Conservation (phyloP, 2,888 invertebrate species). For the Odiellus spinosus region DNA sequence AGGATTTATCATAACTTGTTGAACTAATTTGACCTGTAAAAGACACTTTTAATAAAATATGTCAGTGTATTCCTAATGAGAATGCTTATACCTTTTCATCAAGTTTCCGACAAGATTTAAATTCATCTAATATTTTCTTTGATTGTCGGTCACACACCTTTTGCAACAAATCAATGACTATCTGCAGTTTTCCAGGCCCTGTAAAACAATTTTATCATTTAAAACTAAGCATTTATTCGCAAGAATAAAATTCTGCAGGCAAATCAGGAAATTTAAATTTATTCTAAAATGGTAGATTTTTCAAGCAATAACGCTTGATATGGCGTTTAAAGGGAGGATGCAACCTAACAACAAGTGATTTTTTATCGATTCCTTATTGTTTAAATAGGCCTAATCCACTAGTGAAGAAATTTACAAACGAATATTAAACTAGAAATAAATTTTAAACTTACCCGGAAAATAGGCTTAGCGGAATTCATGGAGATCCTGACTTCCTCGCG, state of each 20-base stretch:
- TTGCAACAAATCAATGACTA: constrained; percentile 54
- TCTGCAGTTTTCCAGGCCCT: constrained; percentile 52
- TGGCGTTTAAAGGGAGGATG: no score
- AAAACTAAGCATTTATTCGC: not conserved
- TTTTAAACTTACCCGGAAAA: no score
- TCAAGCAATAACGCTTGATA: no score
- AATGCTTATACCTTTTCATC: constrained; percentile 43
- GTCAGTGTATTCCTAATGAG: constrained; percentile 23
- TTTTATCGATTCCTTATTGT: no score
- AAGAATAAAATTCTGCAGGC: constrained; percentile 1
- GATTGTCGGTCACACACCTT: constrained; percentile 56
- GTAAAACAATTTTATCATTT: constrained; percentile 10
- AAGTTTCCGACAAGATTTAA: constrained; percentile 48
- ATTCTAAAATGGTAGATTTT: constrained; percentile 4
- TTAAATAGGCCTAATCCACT: no score
- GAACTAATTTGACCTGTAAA: constrained; percentile 7
- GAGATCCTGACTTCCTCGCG: no score
- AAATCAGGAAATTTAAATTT: not conserved
- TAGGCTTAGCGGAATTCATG: no score
- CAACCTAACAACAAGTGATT: no score
- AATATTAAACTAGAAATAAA: no score
- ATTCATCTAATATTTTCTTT: constrained; percentile 47
- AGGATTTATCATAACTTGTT: constrained; percentile 11
- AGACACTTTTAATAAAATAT: no score
- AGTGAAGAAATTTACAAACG: no score